Percentiles rank a stretch among this genome's conserved stretches.
Evolutionary conservation across 35 echinoderm and acorn worm species (phyloP).

Genomic region (Lytechinus variegatus): DNA sequence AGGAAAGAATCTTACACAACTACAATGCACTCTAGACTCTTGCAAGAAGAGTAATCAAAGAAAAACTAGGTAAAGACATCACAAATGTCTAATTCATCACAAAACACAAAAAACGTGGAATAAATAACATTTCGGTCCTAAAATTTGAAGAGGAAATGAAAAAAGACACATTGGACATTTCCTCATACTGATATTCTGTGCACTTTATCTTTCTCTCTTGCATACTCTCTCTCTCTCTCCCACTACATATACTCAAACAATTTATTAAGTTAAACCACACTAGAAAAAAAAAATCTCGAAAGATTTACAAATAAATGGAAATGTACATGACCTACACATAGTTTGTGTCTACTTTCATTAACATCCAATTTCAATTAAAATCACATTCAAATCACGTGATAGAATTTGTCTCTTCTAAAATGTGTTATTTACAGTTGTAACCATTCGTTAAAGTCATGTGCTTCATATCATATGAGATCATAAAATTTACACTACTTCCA

Average conservation of each 20-base stretch:
- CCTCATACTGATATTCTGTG: background rate
- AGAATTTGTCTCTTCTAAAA: conserved; percentile 40
- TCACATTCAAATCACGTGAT: conserved; percentile 15
- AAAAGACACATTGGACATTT: background rate
- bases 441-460: background rate
- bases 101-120: conserved; percentile 32
- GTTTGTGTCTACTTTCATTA: background rate
- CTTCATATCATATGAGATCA: background rate
- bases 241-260: background rate
- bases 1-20: conserved; percentile 41
- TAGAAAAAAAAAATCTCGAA: background rate
- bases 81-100: background rate
- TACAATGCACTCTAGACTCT: conserved; percentile 41
- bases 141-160: background rate
- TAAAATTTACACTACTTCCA: conserved; percentile 33
- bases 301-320: conserved; percentile 40
- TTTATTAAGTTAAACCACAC: conserved; percentile 17
- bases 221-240: background rate
- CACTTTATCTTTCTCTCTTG: background rate
- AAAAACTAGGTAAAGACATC: conserved; percentile 38
- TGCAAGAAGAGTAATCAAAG: background rate
- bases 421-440: conserved; percentile 42
- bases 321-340: conserved; percentile 35
- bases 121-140: conserved; percentile 38
- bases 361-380: background rate